phyloP scores from a whole-genome alignment of 2,113 vertebrate species.

The Nycticryphes semicollaris region DNA sequence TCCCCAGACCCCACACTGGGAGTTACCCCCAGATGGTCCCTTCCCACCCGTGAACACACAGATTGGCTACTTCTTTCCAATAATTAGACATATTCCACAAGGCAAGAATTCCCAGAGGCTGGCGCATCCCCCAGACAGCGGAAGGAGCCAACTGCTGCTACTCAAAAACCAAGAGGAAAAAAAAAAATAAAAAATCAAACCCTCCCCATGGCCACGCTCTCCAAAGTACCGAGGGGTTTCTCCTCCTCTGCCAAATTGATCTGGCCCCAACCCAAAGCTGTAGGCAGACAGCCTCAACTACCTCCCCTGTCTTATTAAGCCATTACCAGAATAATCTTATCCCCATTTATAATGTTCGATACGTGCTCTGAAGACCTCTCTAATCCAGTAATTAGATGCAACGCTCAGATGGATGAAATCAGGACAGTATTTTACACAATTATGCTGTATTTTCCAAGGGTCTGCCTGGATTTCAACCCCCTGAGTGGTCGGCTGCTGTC shows the following conservation, averaged over 20 bases:
- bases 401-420: conserved; percentile 62
- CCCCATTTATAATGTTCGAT: conserved; percentile 79
- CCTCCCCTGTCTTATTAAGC: conserved; percentile 79
- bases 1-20: neutral
- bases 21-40: neutral
- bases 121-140: neutral
- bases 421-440: conserved; percentile 56
- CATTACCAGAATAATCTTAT: conserved; percentile 82
- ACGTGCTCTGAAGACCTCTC: conserved; percentile 74
- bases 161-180: conserved; percentile 55
- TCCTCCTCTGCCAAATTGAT: conserved; percentile 63
- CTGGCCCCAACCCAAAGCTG: conserved; percentile 71
- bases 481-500: neutral
- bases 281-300: conserved; percentile 65
- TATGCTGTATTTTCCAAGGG: neutral
- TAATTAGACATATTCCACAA: neutral
- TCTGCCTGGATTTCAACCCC: conserved; percentile 16
- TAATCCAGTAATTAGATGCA: conserved; percentile 77
- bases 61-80: neutral
- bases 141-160: conserved; percentile 22
- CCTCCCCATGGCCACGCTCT: conserved; percentile 33
- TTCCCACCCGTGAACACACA: neutral
- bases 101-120: neutral
- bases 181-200: conserved; percentile 64
- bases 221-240: neutral